phyloP scores from a whole-genome alignment of 2,797 vertebrate genomes.

The Hafferia zeledoni region DNA sequence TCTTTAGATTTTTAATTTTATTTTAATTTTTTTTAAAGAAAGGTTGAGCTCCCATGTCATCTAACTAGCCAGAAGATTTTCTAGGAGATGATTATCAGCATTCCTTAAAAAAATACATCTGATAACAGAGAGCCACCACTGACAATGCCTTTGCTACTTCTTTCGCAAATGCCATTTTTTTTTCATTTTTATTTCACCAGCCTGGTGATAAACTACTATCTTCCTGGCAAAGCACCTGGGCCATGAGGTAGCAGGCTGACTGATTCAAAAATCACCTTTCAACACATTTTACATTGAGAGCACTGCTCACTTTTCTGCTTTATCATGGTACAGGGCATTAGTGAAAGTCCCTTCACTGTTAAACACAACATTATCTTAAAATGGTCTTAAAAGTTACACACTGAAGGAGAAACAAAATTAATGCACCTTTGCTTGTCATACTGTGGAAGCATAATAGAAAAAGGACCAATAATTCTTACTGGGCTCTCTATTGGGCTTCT shows the following conservation, averaged over 20 bases:
- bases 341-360: conserved; percentile 46
- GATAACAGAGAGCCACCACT: conserved; percentile 1
- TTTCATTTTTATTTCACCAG: not conserved
- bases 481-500: conserved; percentile 65
- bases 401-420: conserved; percentile 66
- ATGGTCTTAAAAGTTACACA: conserved; percentile 39
- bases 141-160: not conserved
- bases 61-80: not conserved
- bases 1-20: not conserved
- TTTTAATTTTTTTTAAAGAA: not conserved
- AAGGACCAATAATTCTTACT: conserved; percentile 67
- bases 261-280: conserved; percentile 31
- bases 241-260: not conserved
- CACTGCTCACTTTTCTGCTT: conserved; percentile 40
- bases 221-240: not conserved
- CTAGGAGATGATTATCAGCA: not conserved
- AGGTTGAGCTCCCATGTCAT: not conserved
- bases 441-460: conserved; percentile 46
- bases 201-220: not conserved
- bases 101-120: not conserved
- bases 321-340: conserved; percentile 1
- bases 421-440: conserved; percentile 66
- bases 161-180: not conserved
- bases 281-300: not conserved
- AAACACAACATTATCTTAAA: conserved; percentile 36